Base-by-base conservation (phyloP, 1,140 invertebrate genomes). In the Panagrolaimus sp. region DNA sequence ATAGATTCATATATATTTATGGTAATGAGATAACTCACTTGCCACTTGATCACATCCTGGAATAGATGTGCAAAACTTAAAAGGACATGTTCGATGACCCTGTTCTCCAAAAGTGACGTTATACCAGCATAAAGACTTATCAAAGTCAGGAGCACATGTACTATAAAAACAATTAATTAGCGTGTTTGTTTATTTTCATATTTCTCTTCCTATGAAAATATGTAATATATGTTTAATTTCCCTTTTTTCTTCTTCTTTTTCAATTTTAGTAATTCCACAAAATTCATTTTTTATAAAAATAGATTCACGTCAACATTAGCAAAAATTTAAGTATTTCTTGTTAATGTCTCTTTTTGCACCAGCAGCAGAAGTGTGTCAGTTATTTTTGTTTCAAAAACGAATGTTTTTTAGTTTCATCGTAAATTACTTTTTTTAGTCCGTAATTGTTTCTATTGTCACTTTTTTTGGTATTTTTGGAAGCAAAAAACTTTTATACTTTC, bases 41-140 rank as follows among this genome's bases (percentile, higher is more conserved):
- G 76, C 82, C 9, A 83, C 67, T 28, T 68, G 44, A 28, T 72
- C 73, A 47, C 80, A 82, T 46, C 80, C 80, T 43, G 77, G 79
- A 9, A 83, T 65, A 10, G 79, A 43, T 14, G 73, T 67, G 65
- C 80, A 82, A 63, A 78, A 82, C 43, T 68, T 71, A 64, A 82
- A 82, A 14, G 80, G 80, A 47, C 80, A 82, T 12, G 63, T 48
- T 72, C 77, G 43, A 44, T 75, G 65, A 48, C 73, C 75, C 7
- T 46, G 66, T 43, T 76, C 71, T 24, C 80, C 80, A 32, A 71
- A 55, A 14, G 66, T 58, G 10, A 76, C 78, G 28, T 79, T 76
- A 32, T 72, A 71, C 79, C 79, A 81, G 52, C 79, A 81, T 28
- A 81, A 64, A 26, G 63, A 68, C 63, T 75, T 70, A 74, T 79